Evolutionary conservation across 2,888 invertebrate species (phyloP), one percentile per base, ranked within the genome.

Genomic region (Xestia c-nigrum): DNA sequence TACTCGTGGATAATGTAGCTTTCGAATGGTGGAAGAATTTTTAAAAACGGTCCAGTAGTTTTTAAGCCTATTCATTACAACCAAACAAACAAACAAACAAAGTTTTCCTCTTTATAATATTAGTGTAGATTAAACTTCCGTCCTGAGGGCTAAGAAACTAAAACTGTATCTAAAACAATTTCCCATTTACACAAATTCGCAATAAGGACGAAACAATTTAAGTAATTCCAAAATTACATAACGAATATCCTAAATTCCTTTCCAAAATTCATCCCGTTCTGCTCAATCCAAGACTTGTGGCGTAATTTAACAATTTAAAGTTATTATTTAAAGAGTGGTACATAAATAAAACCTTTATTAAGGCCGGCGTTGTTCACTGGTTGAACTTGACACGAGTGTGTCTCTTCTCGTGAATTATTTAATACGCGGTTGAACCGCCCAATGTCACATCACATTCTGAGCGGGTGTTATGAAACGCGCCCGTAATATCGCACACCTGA

Each of bases 341-440:
- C 64, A 80, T 75, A 70, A 75, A 73, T 76, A 43, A 76, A 80
- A 77, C 57, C 72, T 59, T 76, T 64, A 78, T 86, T 74, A 76
- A 70, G 24, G 16, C 40, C n/a, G 57, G 52, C 63, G 69, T 75
- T 74, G 14, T 67, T 74, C 69, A 59, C 71, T 55, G 63, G 80
- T 76, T 84, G 68, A 77, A 81, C 75, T 80, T 83, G 77, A 83
- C 72, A 81, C 70, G 82, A 79, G 72, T 66, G 71, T 55, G 74
- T 69, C 81, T 74, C 57, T 59, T 14, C 73, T 77, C 73, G 64
- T 85, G 81, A 81, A 85, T 85, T 79, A 84, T 87, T 87, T 80
- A 87, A 81, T 72, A 67, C 74, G 64, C 67, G 78, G 76, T 72
- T 63, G 46, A 81, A 47, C 76, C 68, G 65, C 31, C 66, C 67